phyloP scores from a whole-genome alignment of 2,113 vertebrate species.

The Dunckerocampus dactyliophorus region DNA sequence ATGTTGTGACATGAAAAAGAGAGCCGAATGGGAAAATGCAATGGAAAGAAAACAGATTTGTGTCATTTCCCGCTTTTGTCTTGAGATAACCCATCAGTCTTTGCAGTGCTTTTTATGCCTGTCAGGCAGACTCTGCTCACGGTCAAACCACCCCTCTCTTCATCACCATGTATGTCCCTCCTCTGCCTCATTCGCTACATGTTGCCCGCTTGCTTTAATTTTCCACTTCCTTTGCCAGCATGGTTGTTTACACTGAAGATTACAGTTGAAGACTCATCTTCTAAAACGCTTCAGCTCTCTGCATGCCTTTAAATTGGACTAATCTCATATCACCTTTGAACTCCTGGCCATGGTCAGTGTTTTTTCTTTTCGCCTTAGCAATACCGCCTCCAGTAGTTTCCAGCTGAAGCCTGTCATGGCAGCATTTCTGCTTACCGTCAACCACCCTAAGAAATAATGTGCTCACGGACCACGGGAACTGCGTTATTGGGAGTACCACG shows the following conservation, averaged over 20 bases:
- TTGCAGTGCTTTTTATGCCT: conserved; percentile 22
- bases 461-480: background rate
- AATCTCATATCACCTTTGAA: background rate
- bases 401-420: background rate
- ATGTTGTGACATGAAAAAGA: conserved; percentile 2
- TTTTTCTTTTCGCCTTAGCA: background rate
- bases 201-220: background rate
- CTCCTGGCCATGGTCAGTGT: background rate
- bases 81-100: conserved; percentile 35
- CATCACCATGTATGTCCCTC: conserved; percentile 19
- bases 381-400: background rate
- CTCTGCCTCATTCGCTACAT: conserved; percentile 3
- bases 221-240: conserved; percentile 7
- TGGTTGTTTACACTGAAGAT: background rate
- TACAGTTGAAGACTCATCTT: conserved; percentile 10
- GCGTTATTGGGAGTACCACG: conserved; percentile 1
- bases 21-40: conserved; percentile 26
- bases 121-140: conserved; percentile 36
- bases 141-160: conserved; percentile 30
- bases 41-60: conserved; percentile 15
- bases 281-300: background rate
- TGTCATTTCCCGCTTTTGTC: conserved; percentile 42
- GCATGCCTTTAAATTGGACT: background rate
- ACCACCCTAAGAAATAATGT: background rate
- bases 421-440: background rate